Evolutionary conservation across 2,888 invertebrate species (phyloP).

Genomic region (Calephelis perditalis): DNA sequence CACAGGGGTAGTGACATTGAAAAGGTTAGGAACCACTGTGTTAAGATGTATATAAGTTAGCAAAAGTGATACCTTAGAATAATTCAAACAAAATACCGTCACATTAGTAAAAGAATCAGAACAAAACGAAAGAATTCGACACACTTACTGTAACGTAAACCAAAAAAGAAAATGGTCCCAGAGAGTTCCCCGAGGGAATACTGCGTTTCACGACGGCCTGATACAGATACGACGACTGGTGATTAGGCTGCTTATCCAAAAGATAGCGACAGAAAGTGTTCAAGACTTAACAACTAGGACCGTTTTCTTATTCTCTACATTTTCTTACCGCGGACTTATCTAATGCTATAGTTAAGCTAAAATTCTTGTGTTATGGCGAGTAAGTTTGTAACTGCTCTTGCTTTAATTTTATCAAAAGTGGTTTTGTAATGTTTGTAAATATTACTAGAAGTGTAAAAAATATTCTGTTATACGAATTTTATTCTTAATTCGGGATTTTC

Average conservation of each 20-base stretch:
- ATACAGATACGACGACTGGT: slow-evolving; percentile 77
- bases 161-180: slow-evolving; percentile 77
- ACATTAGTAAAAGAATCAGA: slow-evolving; percentile 63
- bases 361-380: slow-evolving; percentile 56
- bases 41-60: too few relatives aligned
- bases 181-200: slow-evolving; percentile 72
- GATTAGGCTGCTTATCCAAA: slow-evolving; percentile 77
- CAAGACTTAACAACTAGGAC: slow-evolving; percentile 78
- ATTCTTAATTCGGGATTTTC: background rate
- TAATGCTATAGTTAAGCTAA: slow-evolving; percentile 62
- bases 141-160: slow-evolving; percentile 76
- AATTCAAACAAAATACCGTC: slow-evolving; percentile 46
- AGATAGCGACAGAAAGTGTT: slow-evolving; percentile 77
- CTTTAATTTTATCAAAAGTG: slow-evolving; percentile 1
- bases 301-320: slow-evolving; percentile 75
- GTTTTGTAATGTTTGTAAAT: background rate
- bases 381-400: slow-evolving; percentile 2
- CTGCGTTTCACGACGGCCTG: slow-evolving; percentile 66
- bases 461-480: background rate
- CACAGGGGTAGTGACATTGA: too few relatives aligned
- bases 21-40: too few relatives aligned
- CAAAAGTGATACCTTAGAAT: background rate
- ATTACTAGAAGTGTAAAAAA: background rate
- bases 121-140: slow-evolving; percentile 73
- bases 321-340: slow-evolving; percentile 72